Base-by-base conservation (phyloP, 2,888 invertebrate species). In the Protophormia terraenovae region DNA sequence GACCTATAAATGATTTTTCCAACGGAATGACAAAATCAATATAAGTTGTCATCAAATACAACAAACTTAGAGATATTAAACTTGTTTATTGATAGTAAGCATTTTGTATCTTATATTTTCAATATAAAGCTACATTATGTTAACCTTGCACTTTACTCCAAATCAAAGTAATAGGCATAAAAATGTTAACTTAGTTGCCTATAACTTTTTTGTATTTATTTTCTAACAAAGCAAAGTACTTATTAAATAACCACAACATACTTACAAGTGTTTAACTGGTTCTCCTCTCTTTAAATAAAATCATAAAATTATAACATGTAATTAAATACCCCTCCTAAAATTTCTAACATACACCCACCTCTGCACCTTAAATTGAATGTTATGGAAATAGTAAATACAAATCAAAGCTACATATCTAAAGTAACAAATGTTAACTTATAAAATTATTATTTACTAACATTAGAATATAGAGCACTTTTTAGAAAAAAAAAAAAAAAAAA, bases 311-410 rank as follows among this genome's bases (percentile, higher is more conserved):
- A 71, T 38, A 27, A n/a, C 29, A 16, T 38, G 10, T 22, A 41
- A n/a, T 53, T 76, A 29, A 66, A 55, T 55, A 22, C 55, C 55
- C 41, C 55, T 32, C 76, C 76, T 35, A 14, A 45, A 35, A 12
- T 41, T 55, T 41, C 19, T 16, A 14, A 41, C 41, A 12, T 8
- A 64, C 38, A 53, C 32, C 60, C 55, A 58, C 67, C 38, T 0
- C 35, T 62, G 75, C 27, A 64, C 27, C 8, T 72, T 50, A 29
- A 64, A 58, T 3, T 19, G 12, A 50, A 22, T 10, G 22, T 38
- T 38, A 14, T 38, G 4, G 38, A n/a, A 38, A n/a, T n/a, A 14
- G 12, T 22, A 12, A 12, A 50, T 1, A 8, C 3, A 7, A 1
- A 10, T n/a, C 10, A 24, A 19, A 22, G 19, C 10, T 12, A 24